phyloP scores from a whole-genome alignment of 2,888 invertebrate genomes.

The Sepioteuthis lessoniana region DNA sequence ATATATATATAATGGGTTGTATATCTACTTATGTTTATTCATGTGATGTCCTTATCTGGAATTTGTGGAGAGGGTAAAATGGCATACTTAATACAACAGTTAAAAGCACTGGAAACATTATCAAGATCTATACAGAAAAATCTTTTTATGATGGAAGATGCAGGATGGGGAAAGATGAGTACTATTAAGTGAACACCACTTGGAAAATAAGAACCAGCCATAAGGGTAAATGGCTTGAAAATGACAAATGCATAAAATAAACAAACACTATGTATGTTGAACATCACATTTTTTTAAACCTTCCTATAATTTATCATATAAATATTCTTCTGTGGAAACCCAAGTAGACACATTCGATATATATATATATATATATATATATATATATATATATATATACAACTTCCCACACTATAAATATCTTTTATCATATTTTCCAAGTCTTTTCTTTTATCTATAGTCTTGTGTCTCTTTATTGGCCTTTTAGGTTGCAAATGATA shows the following conservation, averaged over 20 bases:
- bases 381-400: not conserved
- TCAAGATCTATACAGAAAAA: not conserved
- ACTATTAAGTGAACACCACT: not conserved
- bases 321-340: not conserved
- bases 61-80: not conserved
- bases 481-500: too few species aligned
- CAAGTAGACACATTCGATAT: not conserved
- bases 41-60: not conserved
- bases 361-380: not conserved
- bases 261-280: not conserved
- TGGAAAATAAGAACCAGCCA: not conserved
- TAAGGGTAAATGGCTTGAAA: not conserved
- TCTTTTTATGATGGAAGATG: not conserved
- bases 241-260: slow-evolving; percentile 18
- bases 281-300: not conserved
- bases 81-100: not conserved
- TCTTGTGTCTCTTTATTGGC: too few species aligned
- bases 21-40: not conserved
- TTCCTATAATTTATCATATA: slow-evolving; percentile 12
- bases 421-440: too few species aligned
- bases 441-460: too few species aligned
- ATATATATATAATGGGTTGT: not conserved
- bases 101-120: slow-evolving; percentile 33
- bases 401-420: too few species aligned
- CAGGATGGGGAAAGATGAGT: not conserved